These are phyloP conservation scores for Potamilus streckersoni DNA, from an alignment of 1,140 invertebrate species.

Conservation along the genomic window DNA sequence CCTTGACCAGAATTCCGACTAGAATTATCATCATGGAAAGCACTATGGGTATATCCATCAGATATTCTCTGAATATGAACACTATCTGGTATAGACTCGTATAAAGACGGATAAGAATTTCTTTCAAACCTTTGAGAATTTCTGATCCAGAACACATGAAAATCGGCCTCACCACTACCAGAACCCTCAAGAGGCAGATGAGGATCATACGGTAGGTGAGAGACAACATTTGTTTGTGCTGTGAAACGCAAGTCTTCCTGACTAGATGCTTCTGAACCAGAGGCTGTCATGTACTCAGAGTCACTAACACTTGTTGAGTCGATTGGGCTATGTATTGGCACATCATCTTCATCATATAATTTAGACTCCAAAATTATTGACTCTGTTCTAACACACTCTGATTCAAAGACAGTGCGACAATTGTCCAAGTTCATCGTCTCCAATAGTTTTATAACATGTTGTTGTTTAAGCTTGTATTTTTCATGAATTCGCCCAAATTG, in stretches of 20 bases:
- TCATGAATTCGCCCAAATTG: constrained; percentile 89
- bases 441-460: constrained; percentile 92
- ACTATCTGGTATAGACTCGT: no score
- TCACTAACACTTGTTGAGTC: constrained; percentile 23
- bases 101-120: no score
- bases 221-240: constrained; percentile 8
- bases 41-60: no score
- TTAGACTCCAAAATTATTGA: constrained; percentile 69
- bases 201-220: no score
- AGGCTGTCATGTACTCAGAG: constrained; percentile 26
- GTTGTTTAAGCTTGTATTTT: constrained; percentile 93
- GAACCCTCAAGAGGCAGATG: no score
- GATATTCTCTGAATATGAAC: no score
- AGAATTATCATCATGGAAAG: no score
- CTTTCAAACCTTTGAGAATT: no score
- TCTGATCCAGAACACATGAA: no score
- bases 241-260: constrained; percentile 1
- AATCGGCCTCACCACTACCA: no score
- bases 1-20: no score
- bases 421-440: constrained; percentile 96
- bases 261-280: constrained; percentile 23
- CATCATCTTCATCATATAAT: constrained; percentile 7
- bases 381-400: constrained; percentile 81
- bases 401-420: constrained; percentile 80
- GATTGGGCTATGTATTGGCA: constrained; percentile 16